phyloP scores from a whole-genome alignment of 1,140 invertebrate genomes.

The Yoshiicerus persimilis region DNA sequence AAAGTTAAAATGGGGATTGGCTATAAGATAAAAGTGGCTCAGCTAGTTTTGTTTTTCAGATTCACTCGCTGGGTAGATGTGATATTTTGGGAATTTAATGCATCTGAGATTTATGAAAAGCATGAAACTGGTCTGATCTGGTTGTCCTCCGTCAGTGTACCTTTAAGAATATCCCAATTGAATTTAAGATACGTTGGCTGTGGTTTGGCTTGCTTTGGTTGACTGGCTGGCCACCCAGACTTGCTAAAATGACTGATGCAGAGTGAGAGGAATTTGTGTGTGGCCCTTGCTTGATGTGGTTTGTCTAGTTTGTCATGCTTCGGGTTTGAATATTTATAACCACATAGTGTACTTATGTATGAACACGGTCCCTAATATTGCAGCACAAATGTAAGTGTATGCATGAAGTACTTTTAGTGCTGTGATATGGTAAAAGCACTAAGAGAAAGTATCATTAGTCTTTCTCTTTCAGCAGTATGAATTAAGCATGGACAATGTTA shows the following conservation, averaged over 20 bases:
- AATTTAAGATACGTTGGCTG: not conserved
- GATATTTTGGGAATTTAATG: not conserved
- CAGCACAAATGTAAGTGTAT: too few species aligned
- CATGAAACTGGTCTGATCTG: not conserved
- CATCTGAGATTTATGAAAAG: not conserved
- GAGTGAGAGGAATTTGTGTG: not conserved
- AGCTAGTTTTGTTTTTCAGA: not conserved
- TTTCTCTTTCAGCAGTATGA: not conserved
- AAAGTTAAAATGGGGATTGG: not conserved
- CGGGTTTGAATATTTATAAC: not conserved
- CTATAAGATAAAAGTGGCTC: not conserved
- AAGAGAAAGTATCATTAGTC: not conserved
- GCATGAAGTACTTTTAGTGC: too few species aligned
- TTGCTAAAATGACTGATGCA: not conserved
- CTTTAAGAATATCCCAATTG: constrained; percentile 20
- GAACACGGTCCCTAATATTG: too few species aligned
- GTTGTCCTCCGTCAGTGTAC: not conserved
- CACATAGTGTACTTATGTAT: not conserved
- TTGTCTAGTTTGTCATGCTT: not conserved
- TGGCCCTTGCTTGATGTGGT: not conserved
- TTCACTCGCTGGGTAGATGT: not conserved
- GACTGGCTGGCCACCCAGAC: not conserved
- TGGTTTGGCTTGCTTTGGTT: not conserved
- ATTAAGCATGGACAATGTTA: too few species aligned
- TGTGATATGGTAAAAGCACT: too few species aligned